Evolutionary conservation across 2,113 vertebrate species (phyloP).

Genomic region (Phrynosoma blainvillii): DNA sequence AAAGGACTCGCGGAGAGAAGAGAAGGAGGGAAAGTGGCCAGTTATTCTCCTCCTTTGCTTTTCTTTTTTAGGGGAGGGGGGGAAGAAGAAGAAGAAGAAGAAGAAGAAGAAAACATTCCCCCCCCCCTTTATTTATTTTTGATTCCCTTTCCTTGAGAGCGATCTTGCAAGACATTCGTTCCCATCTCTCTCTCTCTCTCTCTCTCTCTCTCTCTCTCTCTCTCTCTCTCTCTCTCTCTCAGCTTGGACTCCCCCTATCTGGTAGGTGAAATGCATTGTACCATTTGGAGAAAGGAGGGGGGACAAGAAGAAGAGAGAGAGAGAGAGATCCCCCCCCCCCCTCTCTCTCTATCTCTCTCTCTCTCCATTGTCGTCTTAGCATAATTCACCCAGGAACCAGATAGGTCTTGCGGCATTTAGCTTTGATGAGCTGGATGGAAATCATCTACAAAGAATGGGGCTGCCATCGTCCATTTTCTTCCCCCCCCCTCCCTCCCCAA

Average conservation of each 20-base stretch:
- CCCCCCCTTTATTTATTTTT: no score
- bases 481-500: no score
- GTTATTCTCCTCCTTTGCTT: constrained; percentile 81
- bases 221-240: constrained; percentile 1
- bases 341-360: no score
- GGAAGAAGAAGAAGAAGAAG: constrained; percentile 53
- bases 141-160: constrained; percentile 81
- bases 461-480: constrained; percentile 85
- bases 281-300: constrained; percentile 80
- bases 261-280: constrained; percentile 95
- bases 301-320: no score
- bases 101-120: no score
- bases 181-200: no score
- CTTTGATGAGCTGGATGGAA: constrained; percentile 90
- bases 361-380: constrained; percentile 93
- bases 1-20: constrained; percentile 61
- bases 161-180: constrained; percentile 85
- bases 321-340: not conserved
- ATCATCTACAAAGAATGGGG: constrained; percentile 87
- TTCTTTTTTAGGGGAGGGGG: constrained; percentile 66
- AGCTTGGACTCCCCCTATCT: constrained; percentile 91
- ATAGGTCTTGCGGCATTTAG: constrained; percentile 95
- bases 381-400: constrained; percentile 88
- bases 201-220: no score
- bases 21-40: constrained; percentile 13